Conservation (phyloP, 2,113 vertebrate genomes). For the Alligator mississippiensis region DNA sequence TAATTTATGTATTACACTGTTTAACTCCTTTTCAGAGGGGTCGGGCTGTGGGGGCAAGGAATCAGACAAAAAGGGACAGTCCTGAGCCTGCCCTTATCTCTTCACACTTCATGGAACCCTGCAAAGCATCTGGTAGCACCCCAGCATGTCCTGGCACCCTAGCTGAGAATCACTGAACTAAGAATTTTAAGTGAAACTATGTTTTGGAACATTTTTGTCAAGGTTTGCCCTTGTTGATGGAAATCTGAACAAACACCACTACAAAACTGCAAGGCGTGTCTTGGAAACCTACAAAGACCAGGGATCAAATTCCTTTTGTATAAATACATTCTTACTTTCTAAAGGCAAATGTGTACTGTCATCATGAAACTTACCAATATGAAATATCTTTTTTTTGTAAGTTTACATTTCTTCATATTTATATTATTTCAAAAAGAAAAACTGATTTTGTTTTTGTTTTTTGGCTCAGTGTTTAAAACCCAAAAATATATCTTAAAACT, state of each 20-base stretch:
- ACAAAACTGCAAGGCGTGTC: neutral
- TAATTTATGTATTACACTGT: no score
- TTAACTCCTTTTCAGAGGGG: no score
- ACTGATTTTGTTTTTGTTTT: no score
- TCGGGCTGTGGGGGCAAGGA: no score
- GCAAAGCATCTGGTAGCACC: no score
- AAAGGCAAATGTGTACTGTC: neutral
- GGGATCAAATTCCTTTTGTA: neutral
- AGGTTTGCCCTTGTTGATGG: neutral
- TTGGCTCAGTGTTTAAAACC: neutral
- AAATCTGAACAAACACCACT: accelerated
- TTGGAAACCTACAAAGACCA: neutral
- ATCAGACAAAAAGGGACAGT: no score
- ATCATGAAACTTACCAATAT: neutral
- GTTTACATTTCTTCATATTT: neutral
- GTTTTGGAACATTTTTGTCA: neutral
- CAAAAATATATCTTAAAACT: neutral
- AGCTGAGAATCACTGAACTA: no score
- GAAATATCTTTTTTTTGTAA: neutral
- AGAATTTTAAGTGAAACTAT: neutral
- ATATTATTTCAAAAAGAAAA: neutral
- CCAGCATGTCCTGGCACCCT: no score
- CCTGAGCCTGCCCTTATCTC: no score
- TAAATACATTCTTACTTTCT: neutral
- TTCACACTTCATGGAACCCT: no score